Base-by-base conservation (phyloP, 2,113 vertebrate genomes). In the Rhizomys pruinosus region DNA sequence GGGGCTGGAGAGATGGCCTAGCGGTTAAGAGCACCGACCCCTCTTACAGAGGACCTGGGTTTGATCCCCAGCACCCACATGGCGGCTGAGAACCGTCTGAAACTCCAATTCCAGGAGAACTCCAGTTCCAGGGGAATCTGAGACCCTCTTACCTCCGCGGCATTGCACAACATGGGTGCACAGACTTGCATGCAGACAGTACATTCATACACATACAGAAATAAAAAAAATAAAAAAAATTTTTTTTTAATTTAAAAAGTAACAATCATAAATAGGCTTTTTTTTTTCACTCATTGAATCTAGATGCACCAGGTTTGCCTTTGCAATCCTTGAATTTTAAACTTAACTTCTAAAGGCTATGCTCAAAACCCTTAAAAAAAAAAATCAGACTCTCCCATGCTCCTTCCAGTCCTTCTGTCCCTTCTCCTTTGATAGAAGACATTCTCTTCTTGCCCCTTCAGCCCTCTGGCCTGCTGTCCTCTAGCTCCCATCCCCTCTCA, bases 271-370 rank as follows among this genome's bases (percentile, higher is more conserved):
- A 92, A 37, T 7, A 84, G 42, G 74, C 82, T 39, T 92, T 71
- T 87, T 23, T 82, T 93, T 90, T 81, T 61, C 37, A 66, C 84
- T 92, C 59, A 66, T 29, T 79, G 44, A 95, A 91, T 94, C 29
- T 29, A 84, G 37, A 8, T 77, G 0, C 82, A 32, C 32, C 42
- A 84, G 77, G 42, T 84, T 84, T 82, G 22, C 61, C 52, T 79
- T 7, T 89, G 29, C 86, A 95, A 27, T 74, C 47, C 61, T 88
- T 55, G 64, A 87, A 64, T 47, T 91, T 87, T 92, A 84, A 71
- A 76, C 4, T 64, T 89, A 78, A 6, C 37, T 91, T 94, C 90
- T 76, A 81, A 88, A 91, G 55, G 84, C 37, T 9, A 71, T n/a
- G 34, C 68, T 92, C 42, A 25, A 84, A 52, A 52, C 59, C 59